Percentiles rank a stretch among this genome's conserved stretches.
phyloP scores from a whole-genome alignment of 2,113 vertebrate genomes.

The Sardina pilchardus region DNA sequence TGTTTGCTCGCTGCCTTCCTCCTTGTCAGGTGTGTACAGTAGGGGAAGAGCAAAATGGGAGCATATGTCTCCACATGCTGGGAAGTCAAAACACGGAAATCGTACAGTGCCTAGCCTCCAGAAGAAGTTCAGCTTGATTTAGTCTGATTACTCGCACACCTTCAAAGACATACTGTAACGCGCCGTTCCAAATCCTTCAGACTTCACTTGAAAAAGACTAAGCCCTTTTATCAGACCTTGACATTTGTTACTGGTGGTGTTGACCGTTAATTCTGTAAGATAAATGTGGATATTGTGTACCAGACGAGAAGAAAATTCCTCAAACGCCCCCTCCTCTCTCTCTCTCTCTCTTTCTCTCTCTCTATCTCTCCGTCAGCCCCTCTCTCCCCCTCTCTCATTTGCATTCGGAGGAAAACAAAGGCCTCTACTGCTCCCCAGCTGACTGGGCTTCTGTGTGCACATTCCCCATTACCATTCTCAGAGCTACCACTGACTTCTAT shows the following conservation, averaged over 20 bases:
- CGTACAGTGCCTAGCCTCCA: not conserved
- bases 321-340: not conserved
- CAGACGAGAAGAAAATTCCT: not conserved
- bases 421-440: not conserved
- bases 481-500: not conserved
- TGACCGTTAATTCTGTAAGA: not conserved
- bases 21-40: not conserved
- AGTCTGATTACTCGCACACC: not conserved
- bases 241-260: not conserved
- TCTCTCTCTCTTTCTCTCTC: not conserved
- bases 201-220: not conserved
- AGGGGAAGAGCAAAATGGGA: not conserved
- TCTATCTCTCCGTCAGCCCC: not conserved
- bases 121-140: not conserved
- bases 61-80: not conserved
- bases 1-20: not conserved
- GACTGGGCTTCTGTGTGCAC: not conserved
- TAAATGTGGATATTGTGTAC: not conserved
- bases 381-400: not conserved
- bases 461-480: not conserved
- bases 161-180: not conserved
- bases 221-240: not conserved
- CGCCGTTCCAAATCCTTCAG: not conserved
- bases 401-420: not conserved
- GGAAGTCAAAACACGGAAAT: not conserved